Percentiles rank a stretch among this genome's conserved stretches.
These are phyloP conservation scores for Eulemur mongoz DNA, from an alignment of 2,797 vertebrate genomes.

Conservation along the genomic window DNA sequence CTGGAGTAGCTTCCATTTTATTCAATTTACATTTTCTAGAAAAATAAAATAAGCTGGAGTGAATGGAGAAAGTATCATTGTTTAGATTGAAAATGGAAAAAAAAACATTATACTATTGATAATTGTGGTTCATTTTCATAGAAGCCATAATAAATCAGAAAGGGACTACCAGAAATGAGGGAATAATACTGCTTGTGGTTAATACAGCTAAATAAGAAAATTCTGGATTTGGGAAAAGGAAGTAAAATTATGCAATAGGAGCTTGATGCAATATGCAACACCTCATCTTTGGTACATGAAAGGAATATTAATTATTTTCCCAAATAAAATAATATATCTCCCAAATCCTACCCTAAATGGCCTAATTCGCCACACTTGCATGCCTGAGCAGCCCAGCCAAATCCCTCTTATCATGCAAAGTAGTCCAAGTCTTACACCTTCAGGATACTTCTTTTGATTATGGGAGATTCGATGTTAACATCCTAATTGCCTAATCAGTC, in stretches of 20 bases:
- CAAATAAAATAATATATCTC: background rate
- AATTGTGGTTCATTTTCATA: background rate
- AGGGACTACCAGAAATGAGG: background rate
- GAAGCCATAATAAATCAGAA: conserved; percentile 2
- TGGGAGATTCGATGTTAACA: background rate
- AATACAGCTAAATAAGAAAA: background rate
- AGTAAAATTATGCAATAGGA: background rate
- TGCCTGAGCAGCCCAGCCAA: background rate
- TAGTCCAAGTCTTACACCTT: background rate
- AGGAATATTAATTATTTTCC: conserved; percentile 11
- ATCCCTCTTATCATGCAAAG: background rate
- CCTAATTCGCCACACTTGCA: background rate
- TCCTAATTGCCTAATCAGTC: background rate
- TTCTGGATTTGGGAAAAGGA: background rate
- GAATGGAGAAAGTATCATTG: background rate
- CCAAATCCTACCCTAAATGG: background rate
- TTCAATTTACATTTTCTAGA: conserved; percentile 63
- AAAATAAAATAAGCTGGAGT: conserved; percentile 46
- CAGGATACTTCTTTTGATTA: background rate
- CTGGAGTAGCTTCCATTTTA: conserved; percentile 20
- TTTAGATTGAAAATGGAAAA: conserved; percentile 33
- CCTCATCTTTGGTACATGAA: background rate
- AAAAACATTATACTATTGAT: background rate
- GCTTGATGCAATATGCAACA: background rate
- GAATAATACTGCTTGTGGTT: background rate